Conservation (phyloP, 2,113 vertebrate species). For the Alethe castanea region DNA sequence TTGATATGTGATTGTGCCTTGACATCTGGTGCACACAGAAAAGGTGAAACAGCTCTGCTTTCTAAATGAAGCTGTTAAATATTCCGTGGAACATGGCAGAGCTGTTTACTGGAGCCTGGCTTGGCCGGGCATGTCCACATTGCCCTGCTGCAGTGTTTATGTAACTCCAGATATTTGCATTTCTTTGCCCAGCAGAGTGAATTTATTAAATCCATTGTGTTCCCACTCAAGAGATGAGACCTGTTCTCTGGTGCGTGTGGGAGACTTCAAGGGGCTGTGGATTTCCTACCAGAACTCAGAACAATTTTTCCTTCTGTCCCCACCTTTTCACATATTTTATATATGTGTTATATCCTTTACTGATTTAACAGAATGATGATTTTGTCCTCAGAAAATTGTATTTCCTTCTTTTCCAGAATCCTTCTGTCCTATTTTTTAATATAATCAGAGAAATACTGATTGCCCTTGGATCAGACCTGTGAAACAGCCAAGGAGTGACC, state of each 20-base stretch:
- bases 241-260: fast-evolving
- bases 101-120: neutral
- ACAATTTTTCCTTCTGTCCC: neutral
- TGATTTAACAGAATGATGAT: neutral
- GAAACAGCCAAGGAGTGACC: neutral
- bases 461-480: neutral
- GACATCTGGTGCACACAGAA: neutral
- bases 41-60: slow-evolving; percentile 5
- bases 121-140: neutral
- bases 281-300: neutral
- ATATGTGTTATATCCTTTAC: neutral
- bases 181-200: neutral
- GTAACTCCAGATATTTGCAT: neutral
- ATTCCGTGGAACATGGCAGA: neutral
- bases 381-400: neutral
- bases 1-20: slow-evolving; percentile 43
- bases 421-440: neutral
- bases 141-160: neutral
- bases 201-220: neutral
- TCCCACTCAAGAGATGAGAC: neutral
- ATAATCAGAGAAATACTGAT: neutral
- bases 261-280: neutral
- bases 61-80: slow-evolving; percentile 14
- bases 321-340: neutral
- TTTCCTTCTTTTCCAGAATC: neutral